Base-by-base conservation (phyloP, 1,140 invertebrate species). In the Zaprionus davidi region DNA sequence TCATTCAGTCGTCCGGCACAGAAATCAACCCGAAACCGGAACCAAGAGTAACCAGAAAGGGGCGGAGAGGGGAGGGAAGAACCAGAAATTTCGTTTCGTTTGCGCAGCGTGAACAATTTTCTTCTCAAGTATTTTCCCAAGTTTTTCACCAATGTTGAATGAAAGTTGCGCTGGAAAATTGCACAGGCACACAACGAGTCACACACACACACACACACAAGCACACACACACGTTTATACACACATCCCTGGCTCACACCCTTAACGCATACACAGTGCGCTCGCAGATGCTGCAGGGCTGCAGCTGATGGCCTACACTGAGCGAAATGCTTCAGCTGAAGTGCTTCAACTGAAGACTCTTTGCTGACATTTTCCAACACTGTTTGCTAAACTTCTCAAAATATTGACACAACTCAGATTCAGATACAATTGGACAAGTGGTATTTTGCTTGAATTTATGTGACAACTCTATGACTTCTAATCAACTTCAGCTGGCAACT, bases 111-210 rank as follows among this genome's bases (percentile, higher is more conserved):
- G 73, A 26, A 83, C 68, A 83, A 70, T 58, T 46, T 46, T 44
- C 72, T 72, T 64, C 73, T 67, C 67, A 69, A 63, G 81, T 76
- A 58, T 73, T 73, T 44, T 76, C 57, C 31, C 28, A 49, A 66
- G 64, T 67, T 75, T 46, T 72, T 46, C 64, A 64, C 49, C 55
- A 74, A 53, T 44, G 63, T 64, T 82, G 53, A 76, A 76, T 59
- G 53, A 74, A 76, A 76, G 60, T 63, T 74, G 68, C 75, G 31
- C 34, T 64, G 31, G 5, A 56, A 56, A 73, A 69, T 63, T 38
- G 22, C 57, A 59, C 38, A 22, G 51, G 24, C 22, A 65, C n/a
- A 13, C 59, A 58, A 9, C 49, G 15, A 31, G 9, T 2, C 2
- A 17, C 51, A 62, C 13, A 44, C 15, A 49, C n/a, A 38, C n/a